Evolutionary conservation across 1,140 invertebrate species (phyloP), one percentile per base, ranked within the genome.

Genomic region (Oreohelix idahoensis): DNA sequence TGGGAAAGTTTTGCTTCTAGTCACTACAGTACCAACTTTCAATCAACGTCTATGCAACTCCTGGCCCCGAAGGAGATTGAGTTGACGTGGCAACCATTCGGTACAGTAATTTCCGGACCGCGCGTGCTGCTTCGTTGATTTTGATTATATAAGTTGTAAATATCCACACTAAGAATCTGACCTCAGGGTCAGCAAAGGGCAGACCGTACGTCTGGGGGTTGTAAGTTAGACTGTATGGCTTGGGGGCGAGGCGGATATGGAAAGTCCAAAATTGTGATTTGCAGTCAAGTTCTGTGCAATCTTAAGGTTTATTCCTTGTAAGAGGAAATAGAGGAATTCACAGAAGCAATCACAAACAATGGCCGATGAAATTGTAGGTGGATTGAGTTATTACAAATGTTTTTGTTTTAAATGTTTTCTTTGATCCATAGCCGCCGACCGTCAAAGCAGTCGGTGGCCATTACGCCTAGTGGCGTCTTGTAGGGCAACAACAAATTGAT

Each of bases 101-200:
- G 35, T 29, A 42, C 73, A n/a, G 73, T 2, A 11, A 0, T 29
- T 39, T 42, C 73, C 13, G 36, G 49, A 39, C n/a, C 1, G 35
- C 26, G 8, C 45, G 29, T 49, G 32, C 42, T 77, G 26, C 35
- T 5, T 36, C 4, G 29, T 51, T 39, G 35, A 20, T 53, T 77
- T 45, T 35, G 2, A 51, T 51, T 39, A 45, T n/a, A 29, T 29
- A 77, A 32, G 74, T 77, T 39, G 42, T 77, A 49, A 77, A 77
- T 53, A 51, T 58, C 51, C n/a, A 45, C n/a, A 45, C 73, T 75
- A 45, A 26, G 15, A 75, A 39, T n/a, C 38, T n/a, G 38, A 42
- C 73, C 32, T 26, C 20, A 20, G 23, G 23, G 38, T 35, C 73
- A 42, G 39, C 39, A 39, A 42, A 13, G 13, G 8, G 38, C 13